A percentile compares a stretch with the other conserved stretches of the same genome.
phyloP scores from a whole-genome alignment of 2,888 invertebrate species.

The Philhelius pedissequus region DNA sequence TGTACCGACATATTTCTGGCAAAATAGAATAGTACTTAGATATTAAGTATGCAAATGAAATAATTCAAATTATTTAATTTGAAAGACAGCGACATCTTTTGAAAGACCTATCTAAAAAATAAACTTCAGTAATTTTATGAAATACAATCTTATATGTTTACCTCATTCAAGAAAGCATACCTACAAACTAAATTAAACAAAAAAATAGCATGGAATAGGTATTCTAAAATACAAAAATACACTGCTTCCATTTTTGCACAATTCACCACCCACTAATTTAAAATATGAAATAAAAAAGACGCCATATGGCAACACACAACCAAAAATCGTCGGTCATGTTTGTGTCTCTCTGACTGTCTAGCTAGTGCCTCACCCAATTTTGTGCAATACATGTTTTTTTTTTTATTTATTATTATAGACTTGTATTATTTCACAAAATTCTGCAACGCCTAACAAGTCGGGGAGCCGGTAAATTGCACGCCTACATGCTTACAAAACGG shows the following conservation, averaged over 20 bases:
- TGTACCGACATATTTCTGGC: too few relatives aligned
- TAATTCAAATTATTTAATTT: too few relatives aligned
- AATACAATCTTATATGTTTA: too few relatives aligned
- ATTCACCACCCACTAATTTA: background rate
- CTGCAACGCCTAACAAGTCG: background rate
- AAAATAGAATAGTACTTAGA: too few relatives aligned
- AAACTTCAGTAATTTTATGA: too few relatives aligned
- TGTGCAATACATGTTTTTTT: conserved; percentile 25
- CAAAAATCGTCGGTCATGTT: background rate
- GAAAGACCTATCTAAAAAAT: too few relatives aligned
- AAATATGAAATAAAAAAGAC: background rate
- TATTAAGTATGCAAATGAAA: too few relatives aligned
- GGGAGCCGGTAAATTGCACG: conserved; percentile 21
- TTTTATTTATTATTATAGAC: background rate
- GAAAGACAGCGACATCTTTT: too few relatives aligned
- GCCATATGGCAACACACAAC: conserved; percentile 23
- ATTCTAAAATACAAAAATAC: background rate
- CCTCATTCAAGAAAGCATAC: too few relatives aligned
- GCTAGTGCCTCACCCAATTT: conserved; percentile 50
- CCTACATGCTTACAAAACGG: conserved; percentile 39
- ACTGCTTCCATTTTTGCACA: background rate
- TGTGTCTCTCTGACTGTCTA: background rate
- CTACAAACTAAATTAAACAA: too few relatives aligned
- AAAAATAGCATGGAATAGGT: too few relatives aligned
- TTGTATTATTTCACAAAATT: conserved; percentile 42